Percentiles rank a stretch among this genome's conserved stretches.
phyloP scores from a whole-genome alignment of 2,113 vertebrate genomes.

The Falcunculus frontatus region DNA sequence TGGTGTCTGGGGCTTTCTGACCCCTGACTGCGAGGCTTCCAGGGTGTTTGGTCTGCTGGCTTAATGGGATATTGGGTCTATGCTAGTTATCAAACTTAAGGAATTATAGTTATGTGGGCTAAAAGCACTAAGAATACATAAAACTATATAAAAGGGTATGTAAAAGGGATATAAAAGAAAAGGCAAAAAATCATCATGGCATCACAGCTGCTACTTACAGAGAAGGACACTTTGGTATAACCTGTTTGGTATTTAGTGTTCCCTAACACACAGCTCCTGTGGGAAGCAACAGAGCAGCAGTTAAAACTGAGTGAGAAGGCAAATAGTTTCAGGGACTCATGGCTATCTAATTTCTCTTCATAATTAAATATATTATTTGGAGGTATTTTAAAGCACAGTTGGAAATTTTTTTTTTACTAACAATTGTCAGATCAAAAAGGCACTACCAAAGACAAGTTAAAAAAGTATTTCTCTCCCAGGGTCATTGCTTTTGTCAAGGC shows the following conservation, averaged over 20 bases:
- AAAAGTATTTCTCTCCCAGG: neutral
- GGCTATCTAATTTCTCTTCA: neutral
- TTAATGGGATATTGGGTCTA: too few species aligned
- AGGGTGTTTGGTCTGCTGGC: too few species aligned
- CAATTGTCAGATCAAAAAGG: neutral
- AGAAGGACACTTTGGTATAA: neutral
- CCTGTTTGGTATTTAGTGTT: neutral
- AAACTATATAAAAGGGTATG: too few species aligned
- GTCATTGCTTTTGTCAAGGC: neutral
- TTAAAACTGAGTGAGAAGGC: neutral
- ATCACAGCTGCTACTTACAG: neutral
- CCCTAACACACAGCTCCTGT: neutral
- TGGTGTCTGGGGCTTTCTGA: too few species aligned
- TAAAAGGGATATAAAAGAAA: too few species aligned
- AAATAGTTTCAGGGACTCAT: neutral
- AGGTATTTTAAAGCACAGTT: neutral
- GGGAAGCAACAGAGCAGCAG: neutral
- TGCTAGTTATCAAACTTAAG: too few species aligned
- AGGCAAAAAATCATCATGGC: too few species aligned
- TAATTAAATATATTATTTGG: neutral
- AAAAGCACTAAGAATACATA: too few species aligned
- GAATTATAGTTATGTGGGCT: too few species aligned
- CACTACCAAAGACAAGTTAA: neutral
- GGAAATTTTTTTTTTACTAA: neutral
- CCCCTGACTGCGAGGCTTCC: too few species aligned